These are phyloP conservation scores for Coluber constrictor DNA, from an alignment of 2,797 vertebrate species.

Conservation along the genomic window DNA sequence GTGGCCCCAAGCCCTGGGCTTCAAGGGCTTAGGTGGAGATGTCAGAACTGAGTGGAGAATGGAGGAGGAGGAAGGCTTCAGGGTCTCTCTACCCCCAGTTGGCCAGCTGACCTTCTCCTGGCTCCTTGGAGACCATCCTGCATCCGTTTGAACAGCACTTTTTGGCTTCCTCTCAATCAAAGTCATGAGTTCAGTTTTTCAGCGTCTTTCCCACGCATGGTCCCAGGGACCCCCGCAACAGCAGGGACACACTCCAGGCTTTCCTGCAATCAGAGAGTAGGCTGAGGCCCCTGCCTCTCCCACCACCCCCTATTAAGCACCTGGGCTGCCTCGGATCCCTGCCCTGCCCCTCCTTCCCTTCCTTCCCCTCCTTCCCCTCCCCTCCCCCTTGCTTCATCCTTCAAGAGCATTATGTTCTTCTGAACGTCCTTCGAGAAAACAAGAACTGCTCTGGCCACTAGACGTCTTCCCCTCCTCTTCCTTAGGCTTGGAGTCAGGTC, in stretches of 20 bases:
- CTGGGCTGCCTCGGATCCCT: background rate
- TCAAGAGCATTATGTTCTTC: background rate
- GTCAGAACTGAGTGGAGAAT: no score
- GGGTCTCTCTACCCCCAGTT: background rate
- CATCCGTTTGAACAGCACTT: constrained; percentile 21
- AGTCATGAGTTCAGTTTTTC: background rate
- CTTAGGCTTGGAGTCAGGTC: no score
- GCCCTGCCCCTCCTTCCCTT: background rate
- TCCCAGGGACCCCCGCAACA: background rate
- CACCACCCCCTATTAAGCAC: rapidly evolving
- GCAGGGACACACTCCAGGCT: rapidly evolving
- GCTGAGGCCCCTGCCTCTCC: background rate
- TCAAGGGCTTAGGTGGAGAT: no score
- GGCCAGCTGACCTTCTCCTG: background rate
- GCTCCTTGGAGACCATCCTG: rapidly evolving
- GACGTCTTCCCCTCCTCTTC: background rate
- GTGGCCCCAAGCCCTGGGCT: no score
- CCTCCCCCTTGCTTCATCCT: background rate
- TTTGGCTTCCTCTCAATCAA: constrained; percentile 26
- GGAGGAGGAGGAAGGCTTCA: background rate
- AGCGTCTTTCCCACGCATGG: background rate
- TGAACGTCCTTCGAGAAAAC: background rate
- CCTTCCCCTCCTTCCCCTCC: no score
- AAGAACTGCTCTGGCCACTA: background rate
- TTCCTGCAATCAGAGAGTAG: background rate